phyloP scores from a whole-genome alignment of 2,888 invertebrate species.

The Diploptera punctata region DNA sequence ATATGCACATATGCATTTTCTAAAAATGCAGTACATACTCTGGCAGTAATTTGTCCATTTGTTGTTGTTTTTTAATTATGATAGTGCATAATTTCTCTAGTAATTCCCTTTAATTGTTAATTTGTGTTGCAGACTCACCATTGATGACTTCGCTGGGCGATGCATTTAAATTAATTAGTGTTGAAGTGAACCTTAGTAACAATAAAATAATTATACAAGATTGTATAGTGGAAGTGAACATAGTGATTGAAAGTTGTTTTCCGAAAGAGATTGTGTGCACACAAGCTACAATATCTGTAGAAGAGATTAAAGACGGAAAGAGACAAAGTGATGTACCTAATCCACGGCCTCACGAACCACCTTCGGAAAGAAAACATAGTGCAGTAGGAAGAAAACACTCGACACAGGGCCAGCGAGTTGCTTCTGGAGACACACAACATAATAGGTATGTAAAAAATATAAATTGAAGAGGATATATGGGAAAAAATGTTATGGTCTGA shows the following conservation, averaged over 20 bases:
- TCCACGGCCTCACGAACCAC: conserved; percentile 7
- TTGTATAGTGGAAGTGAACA: conserved; percentile 61
- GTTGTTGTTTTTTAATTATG: no score
- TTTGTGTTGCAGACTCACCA: conserved; percentile 46
- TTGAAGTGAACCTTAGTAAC: conserved; percentile 63
- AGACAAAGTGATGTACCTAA: conserved; percentile 46
- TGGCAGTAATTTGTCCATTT: no score
- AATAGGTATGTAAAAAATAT: background rate
- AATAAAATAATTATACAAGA: conserved; percentile 62
- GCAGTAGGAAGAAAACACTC: background rate
- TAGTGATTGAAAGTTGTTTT: conserved; percentile 64
- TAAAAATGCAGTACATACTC: no score
- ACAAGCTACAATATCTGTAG: conserved; percentile 68
- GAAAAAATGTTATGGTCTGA: no score
- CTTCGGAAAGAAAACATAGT: conserved; percentile 8
- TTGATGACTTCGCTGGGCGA: conserved; percentile 63
- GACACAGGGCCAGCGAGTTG: background rate
- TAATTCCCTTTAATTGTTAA: no score
- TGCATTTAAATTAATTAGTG: conserved; percentile 63
- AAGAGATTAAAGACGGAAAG: conserved; percentile 60
- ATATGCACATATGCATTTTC: no score
- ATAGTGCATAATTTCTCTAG: no score
- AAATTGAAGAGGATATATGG: no score
- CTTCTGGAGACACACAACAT: background rate
- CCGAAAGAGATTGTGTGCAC: conserved; percentile 71